Evolutionary conservation across 1,140 invertebrate species (phyloP), one percentile per base, ranked within the genome.

Genomic region (Formica selysi): DNA sequence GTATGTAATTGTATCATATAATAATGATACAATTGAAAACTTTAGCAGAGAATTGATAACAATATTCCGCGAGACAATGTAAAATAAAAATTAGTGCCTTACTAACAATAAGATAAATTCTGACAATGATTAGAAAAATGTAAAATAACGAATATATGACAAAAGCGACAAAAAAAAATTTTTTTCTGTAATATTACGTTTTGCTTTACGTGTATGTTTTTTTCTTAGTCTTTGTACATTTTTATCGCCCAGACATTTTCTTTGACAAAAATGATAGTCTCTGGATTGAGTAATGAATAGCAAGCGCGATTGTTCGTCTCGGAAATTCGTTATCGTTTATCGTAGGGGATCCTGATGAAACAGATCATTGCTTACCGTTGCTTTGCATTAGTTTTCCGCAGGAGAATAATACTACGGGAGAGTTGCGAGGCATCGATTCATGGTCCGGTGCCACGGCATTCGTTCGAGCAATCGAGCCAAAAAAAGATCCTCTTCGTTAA

Each of bases 341-440:
- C 1, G 11, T n/a, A 10, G 19, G 29, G 7, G 0, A 78, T 44
- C 26, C 13, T 41, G 7, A 26, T 5, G 3, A 19, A 2, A 41
- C 3, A 13, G 0, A 10, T 3, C 26, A 11, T n/a, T 32, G 32
- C 57, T 76, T 29, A 64, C 57, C 57, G 36, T 64, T 61, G 11
- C n/a, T 38, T 0, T 26, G 19, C 29, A 41, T 19, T 26, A 36
- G 13, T 22, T 62, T 29, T 4, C 10, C 26, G 36, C 13, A 32
- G 19, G 59, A 62, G 48, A 54, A 32, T 38, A 86, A 88, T 41
- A n/a, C 10, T 38, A 65, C 4, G 13, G 67, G 68, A 87, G 13
- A 22, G 41, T 48, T 6, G 29, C 19, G 41, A 19, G 5, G 16
- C 32, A 57, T 5, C 10, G 38, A 22, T 51, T 48, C 44, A 78